Base-by-base conservation (phyloP, 2,888 invertebrate genomes). In the Phymatocera aterrima region DNA sequence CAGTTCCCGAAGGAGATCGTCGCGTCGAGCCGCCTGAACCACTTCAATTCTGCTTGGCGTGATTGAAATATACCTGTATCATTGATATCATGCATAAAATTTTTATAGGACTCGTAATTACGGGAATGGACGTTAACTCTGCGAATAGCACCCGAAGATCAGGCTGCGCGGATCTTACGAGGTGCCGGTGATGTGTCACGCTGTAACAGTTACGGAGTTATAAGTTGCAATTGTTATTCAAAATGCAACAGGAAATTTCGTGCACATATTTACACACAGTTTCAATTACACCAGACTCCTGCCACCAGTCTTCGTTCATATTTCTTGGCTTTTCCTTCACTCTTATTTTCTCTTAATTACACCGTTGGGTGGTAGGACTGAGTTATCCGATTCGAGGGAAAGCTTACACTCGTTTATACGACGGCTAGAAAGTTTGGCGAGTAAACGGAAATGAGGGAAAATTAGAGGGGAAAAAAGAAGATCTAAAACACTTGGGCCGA, bases 381-480 rank as follows among this genome's bases (percentile, higher is more conserved):
- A 57, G 57, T 57, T 15, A 57, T 10, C 57, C 15, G 57, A 57
- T 57, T 28, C 21, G 12, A 28, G 15, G 57, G 28, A 57, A 57
- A 57, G 28, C 57, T 57, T 57, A 51, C 15, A 28, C 28, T 28
- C 57, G 28, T 57, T 57, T 57, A 57, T 57, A 28, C 57, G 1
- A 15, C 1, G 15, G 57, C 28, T 57, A 57, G 4, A 15, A 57
- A 57, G 28, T 57, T 28, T 57, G 28, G 37, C 61, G 34, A 37
- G 61, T 64, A 37, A 64, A 64, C 61, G 54, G 51, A 70, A 51
- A 31, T 37, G 34, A 74, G 34, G 10, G 31, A 74, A 68, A 68
- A 37, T 21, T n/a, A 70, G 48, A 43, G 70, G 10, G 43, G 2
- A 12, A 18, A 46, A 70, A 12, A 4, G 21, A 68, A 68, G 46